phyloP scores from a whole-genome alignment of 2,888 invertebrate genomes.

The Beris chalybata region DNA sequence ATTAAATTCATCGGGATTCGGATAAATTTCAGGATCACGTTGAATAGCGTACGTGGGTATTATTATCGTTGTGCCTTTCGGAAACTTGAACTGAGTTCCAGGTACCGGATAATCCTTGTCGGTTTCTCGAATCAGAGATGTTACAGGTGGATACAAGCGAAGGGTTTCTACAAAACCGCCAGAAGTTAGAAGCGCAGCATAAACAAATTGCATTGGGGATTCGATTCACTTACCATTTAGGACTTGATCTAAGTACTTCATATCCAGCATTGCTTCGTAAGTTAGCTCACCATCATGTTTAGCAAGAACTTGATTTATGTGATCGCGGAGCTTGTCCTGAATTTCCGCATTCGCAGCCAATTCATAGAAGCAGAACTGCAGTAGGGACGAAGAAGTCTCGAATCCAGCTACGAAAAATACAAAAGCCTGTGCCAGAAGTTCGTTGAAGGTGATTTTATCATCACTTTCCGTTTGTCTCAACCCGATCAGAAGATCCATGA shows the following conservation, averaged over 20 bases:
- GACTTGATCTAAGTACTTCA: conserved; percentile 32
- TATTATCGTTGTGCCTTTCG: conserved; percentile 43
- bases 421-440: conserved; percentile 59
- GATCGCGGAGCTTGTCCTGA: conserved; percentile 26
- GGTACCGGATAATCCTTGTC: conserved; percentile 43
- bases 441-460: conserved; percentile 51
- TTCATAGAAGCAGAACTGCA: conserved; percentile 46
- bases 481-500: conserved; percentile 35
- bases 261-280: conserved; percentile 33
- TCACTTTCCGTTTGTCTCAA: conserved; percentile 7
- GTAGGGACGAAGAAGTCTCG: conserved; percentile 48
- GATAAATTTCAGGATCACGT: conserved; percentile 48
- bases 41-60: conserved; percentile 48
- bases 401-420: conserved; percentile 47
- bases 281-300: conserved; percentile 30
- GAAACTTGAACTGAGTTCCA: conserved; percentile 41
- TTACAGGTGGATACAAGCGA: conserved; percentile 56
- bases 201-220: background rate
- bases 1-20: conserved; percentile 49
- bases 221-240: conserved; percentile 24
- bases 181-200: background rate
- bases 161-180: conserved; percentile 54
- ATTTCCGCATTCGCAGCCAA: conserved; percentile 42
- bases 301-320: conserved; percentile 14
- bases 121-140: conserved; percentile 45